phyloP scores from a whole-genome alignment of 2,888 invertebrate species.

The Pseudeuparius sepicola region DNA sequence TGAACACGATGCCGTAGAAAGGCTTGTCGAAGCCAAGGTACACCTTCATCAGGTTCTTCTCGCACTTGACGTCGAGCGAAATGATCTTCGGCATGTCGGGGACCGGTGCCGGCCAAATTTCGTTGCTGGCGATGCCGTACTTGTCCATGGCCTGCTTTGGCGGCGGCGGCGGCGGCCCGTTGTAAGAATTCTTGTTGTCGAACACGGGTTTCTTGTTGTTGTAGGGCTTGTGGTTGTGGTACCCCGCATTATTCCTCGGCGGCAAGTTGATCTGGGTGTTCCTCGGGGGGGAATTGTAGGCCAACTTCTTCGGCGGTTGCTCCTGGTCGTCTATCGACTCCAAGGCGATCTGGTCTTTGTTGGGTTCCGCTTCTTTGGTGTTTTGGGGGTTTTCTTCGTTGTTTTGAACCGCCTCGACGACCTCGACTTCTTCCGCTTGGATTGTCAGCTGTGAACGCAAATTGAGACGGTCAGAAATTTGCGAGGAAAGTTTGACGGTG shows the following conservation, averaged over 20 bases:
- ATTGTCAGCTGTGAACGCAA: constrained; percentile 30
- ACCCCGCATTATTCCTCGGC: constrained; percentile 33
- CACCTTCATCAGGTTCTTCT: constrained; percentile 89
- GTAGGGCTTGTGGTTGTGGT: constrained; percentile 41
- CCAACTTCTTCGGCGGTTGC: constrained; percentile 42
- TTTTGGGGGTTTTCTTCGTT: constrained; percentile 45
- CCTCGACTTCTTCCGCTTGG: constrained; percentile 50
- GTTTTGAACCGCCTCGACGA: constrained; percentile 50
- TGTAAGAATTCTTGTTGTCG: constrained; percentile 51
- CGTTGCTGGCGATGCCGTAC: constrained; percentile 38
- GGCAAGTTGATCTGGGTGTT: no score
- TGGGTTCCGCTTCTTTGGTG: constrained; percentile 53
- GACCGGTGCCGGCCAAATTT: constrained; percentile 76
- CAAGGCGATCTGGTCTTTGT: constrained; percentile 60
- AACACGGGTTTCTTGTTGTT: constrained; percentile 39
- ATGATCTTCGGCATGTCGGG: constrained; percentile 91
- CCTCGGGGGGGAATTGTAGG: no score
- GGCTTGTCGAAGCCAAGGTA: constrained; percentile 87
- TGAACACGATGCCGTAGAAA: constrained; percentile 91
- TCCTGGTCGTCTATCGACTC: constrained; percentile 55
- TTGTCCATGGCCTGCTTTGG: constrained; percentile 38
- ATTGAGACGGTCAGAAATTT: no score
- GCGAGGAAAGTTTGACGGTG: no score
- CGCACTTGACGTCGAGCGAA: constrained; percentile 87
- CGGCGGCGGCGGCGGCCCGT: constrained; percentile 63